Conservation (phyloP, 2,113 vertebrate genomes). For the Leuciscus idus region DNA sequence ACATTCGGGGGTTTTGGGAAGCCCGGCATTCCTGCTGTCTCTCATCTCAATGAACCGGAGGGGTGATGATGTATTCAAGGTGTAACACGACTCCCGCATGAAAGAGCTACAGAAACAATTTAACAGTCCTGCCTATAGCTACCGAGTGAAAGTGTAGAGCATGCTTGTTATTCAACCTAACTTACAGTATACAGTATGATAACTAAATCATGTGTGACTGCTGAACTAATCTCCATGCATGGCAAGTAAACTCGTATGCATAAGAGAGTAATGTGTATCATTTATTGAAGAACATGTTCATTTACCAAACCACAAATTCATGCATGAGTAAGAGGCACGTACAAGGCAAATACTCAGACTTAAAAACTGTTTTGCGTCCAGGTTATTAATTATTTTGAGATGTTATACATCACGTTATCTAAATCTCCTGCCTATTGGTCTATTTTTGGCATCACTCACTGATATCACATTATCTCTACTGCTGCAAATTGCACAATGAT, state of each 20-base stretch:
- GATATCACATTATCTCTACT: conserved; percentile 30
- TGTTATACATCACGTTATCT: conserved; percentile 1
- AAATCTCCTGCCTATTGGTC: neutral
- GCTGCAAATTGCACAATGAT: conserved; percentile 6
- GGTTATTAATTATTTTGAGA: conserved; percentile 22
- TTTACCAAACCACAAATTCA: conserved; percentile 9
- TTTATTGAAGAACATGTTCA: conserved; percentile 9
- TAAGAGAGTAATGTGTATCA: conserved; percentile 22
- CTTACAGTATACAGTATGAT: neutral
- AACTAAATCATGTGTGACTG: conserved; percentile 35
- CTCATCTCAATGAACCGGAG: conserved; percentile 50
- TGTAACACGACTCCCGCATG: conserved; percentile 69
- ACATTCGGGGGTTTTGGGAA: conserved; percentile 1
- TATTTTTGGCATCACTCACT: conserved; percentile 6
- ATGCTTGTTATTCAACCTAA: conserved; percentile 24
- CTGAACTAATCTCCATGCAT: conserved; percentile 33
- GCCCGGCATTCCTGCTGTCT: conserved; percentile 31
- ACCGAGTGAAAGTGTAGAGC: conserved; percentile 4
- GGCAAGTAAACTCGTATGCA: conserved; percentile 30
- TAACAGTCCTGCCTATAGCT: conserved; percentile 54
- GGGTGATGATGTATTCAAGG: conserved; percentile 65
- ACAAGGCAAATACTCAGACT: neutral
- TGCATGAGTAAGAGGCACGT: neutral
- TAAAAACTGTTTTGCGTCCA: neutral
- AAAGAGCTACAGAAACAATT: conserved; percentile 73